A percentile compares a stretch with the other conserved stretches of the same genome.
Evolutionary conservation across 2,797 vertebrate genomes (phyloP).

Genomic region (Girardinus metallicus): DNA sequence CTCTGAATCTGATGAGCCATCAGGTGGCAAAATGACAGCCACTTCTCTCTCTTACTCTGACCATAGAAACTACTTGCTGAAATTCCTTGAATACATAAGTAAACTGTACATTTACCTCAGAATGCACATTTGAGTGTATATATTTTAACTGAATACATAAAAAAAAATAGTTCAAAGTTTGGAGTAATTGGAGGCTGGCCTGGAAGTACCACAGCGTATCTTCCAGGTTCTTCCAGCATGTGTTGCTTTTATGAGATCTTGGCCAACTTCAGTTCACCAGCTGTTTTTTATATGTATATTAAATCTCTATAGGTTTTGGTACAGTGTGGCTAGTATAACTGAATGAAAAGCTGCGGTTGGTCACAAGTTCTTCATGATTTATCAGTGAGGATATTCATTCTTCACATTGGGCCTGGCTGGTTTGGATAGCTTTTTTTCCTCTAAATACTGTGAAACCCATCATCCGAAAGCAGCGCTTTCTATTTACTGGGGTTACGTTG

Average conservation of each 20-base stretch:
- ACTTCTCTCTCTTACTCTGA: neutral
- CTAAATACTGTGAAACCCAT: neutral
- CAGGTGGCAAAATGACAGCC: neutral
- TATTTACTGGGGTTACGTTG: neutral
- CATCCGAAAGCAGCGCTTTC: neutral
- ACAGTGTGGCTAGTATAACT: neutral
- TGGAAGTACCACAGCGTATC: too few relatives aligned
- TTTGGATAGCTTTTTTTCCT: neutral
- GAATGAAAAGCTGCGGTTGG: neutral
- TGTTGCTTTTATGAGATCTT: neutral
- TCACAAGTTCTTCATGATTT: neutral
- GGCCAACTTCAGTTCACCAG: neutral
- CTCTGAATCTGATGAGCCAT: neutral
- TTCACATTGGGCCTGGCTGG: neutral
- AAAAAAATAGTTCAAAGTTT: too few relatives aligned
- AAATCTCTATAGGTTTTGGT: neutral
- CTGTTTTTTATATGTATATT: too few relatives aligned
- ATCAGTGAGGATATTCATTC: neutral
- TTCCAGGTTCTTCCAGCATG: too few relatives aligned
- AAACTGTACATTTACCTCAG: too few relatives aligned
- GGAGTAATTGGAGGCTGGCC: too few relatives aligned
- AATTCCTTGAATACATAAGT: too few relatives aligned
- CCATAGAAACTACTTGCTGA: too few relatives aligned
- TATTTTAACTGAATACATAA: too few relatives aligned
- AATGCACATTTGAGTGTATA: too few relatives aligned